These are phyloP conservation scores for Scomberomorus guttatus DNA, from an alignment of 2,797 vertebrate genomes.

Conservation along the genomic window DNA sequence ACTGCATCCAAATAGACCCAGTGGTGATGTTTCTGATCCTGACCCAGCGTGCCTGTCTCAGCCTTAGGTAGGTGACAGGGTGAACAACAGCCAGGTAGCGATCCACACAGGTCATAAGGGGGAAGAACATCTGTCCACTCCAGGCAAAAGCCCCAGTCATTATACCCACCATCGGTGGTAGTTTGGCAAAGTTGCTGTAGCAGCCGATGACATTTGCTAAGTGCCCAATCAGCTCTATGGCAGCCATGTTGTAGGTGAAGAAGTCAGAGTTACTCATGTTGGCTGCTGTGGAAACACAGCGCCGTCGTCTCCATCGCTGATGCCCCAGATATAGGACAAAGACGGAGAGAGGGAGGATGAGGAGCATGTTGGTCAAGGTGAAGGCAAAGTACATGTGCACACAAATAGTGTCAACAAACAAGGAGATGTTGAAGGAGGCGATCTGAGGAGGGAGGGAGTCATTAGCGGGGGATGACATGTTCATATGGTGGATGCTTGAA, in stretches of 20 bases:
- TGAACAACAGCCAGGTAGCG: conserved; percentile 49
- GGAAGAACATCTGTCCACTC: conserved; percentile 11
- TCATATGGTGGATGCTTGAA: neutral
- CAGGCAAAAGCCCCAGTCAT: neutral
- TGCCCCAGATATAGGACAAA: conserved; percentile 15
- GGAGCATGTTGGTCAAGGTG: fast-evolving
- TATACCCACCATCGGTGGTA: fast-evolving
- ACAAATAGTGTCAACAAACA: fast-evolving
- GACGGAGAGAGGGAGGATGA: conserved; percentile 3
- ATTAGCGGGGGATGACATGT: neutral
- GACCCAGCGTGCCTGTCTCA: neutral
- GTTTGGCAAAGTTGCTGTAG: fast-evolving
- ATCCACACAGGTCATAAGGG: conserved; percentile 23
- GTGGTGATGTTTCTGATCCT: conserved; percentile 12
- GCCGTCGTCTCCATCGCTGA: neutral
- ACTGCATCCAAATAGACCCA: neutral
- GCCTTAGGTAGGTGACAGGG: conserved; percentile 37
- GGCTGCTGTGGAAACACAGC: neutral
- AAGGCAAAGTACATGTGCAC: fast-evolving
- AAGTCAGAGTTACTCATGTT: conserved; percentile 23
- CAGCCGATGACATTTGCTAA: fast-evolving
- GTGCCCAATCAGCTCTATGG: conserved; percentile 10
- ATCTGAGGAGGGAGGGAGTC: neutral
- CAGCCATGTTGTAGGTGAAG: conserved; percentile 28
- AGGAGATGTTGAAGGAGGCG: too few relatives aligned